These are phyloP conservation scores for Leptinotarsa haldemani DNA, from an alignment of 2,888 invertebrate species.

Conservation along the genomic window DNA sequence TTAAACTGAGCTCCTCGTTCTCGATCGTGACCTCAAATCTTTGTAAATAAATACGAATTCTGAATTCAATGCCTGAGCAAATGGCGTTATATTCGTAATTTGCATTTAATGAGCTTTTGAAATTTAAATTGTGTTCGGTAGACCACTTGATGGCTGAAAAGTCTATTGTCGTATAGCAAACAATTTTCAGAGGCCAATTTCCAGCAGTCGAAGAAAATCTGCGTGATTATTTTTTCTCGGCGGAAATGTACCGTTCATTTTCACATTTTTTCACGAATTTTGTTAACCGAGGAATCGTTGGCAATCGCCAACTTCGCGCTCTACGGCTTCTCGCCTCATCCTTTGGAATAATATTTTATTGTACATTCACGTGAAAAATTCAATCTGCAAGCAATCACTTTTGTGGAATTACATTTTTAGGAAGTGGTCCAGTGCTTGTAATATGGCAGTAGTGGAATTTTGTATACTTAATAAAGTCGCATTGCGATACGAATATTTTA, in stretches of 20 bases:
- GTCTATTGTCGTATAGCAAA: slow-evolving; percentile 31
- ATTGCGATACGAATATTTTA: no score
- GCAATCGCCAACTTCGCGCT: not conserved
- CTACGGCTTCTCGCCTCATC: not conserved
- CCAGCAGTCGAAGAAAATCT: slow-evolving; percentile 19
- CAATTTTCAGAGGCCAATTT: slow-evolving; percentile 36
- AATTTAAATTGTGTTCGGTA: slow-evolving; percentile 53
- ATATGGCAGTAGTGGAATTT: no score
- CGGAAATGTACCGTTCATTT: slow-evolving; percentile 4
- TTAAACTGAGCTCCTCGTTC: not conserved
- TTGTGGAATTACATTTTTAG: slow-evolving; percentile 1
- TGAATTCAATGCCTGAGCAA: slow-evolving; percentile 14
- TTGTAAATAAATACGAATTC: not conserved
- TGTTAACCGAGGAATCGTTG: not conserved
- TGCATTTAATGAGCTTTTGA: slow-evolving; percentile 57
- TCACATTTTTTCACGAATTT: not conserved
- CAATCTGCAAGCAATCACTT: slow-evolving; percentile 10
- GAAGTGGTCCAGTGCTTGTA: not conserved
- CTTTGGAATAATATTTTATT: slow-evolving; percentile 9
- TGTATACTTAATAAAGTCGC: no score
- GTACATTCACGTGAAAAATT: slow-evolving; percentile 5
- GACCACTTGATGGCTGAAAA: slow-evolving; percentile 17
- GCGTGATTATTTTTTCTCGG: not conserved
- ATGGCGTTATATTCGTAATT: slow-evolving; percentile 45
- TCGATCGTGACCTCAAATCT: not conserved